Evolutionary conservation across 2,888 invertebrate species (phyloP).

Genomic region (Xiphydria camelus): DNA sequence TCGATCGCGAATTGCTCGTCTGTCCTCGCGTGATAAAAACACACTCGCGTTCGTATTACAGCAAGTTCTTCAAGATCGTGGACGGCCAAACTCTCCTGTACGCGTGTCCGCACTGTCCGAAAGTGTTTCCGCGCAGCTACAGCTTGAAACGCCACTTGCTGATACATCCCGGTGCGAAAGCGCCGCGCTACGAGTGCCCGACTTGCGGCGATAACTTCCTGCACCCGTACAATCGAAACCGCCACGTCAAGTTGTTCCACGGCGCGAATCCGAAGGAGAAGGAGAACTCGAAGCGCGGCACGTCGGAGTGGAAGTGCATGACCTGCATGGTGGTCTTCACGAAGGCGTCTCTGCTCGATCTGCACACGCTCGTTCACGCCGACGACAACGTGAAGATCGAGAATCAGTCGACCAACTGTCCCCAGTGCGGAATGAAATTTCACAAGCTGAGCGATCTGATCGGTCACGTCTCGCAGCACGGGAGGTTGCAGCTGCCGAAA

Average conservation of each 20-base stretch:
- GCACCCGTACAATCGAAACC: slow-evolving; percentile 42
- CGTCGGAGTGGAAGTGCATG: slow-evolving; percentile 53
- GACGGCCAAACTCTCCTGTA: slow-evolving; percentile 37
- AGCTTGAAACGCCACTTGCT: slow-evolving; percentile 47
- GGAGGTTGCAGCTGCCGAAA: slow-evolving; percentile 42
- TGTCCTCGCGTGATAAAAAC: too few relatives aligned
- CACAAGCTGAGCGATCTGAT: slow-evolving; percentile 55
- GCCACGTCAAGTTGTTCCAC: slow-evolving; percentile 46
- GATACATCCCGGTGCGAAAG: slow-evolving; percentile 41
- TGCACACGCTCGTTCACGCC: slow-evolving; percentile 61
- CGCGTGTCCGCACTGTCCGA: slow-evolving; percentile 46
- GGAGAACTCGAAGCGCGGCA: slow-evolving; percentile 46
- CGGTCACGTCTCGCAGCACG: slow-evolving; percentile 60
- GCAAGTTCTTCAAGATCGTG: slow-evolving; percentile 38
- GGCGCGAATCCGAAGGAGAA: slow-evolving; percentile 39
- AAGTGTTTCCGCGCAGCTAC: slow-evolving; percentile 47
- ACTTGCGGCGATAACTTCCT: slow-evolving; percentile 43
- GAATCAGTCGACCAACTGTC: slow-evolving; percentile 34
- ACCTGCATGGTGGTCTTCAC: slow-evolving; percentile 54
- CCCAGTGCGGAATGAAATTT: slow-evolving; percentile 44
- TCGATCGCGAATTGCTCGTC: too few relatives aligned
- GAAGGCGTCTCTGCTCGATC: slow-evolving; percentile 58
- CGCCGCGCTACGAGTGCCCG: slow-evolving; percentile 33
- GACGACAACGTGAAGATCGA: slow-evolving; percentile 46
- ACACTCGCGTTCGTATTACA: slow-evolving; percentile 13